phyloP scores from a whole-genome alignment of 2,888 invertebrate genomes.

The Mythimna impura region DNA sequence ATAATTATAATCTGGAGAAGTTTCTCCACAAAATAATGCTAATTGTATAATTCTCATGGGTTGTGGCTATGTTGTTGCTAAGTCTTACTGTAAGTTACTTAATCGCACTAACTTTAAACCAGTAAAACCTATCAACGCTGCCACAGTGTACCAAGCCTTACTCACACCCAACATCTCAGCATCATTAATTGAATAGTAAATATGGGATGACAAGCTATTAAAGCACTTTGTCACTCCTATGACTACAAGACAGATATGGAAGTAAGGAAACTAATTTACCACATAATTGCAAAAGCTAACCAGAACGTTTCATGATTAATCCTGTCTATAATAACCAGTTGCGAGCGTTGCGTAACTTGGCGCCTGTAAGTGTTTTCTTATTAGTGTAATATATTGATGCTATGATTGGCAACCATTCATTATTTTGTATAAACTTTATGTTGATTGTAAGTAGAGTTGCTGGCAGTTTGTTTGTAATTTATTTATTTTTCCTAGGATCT shows the following conservation, averaged over 20 bases:
- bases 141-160: conserved; percentile 1
- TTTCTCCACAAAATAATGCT: too few species aligned
- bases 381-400: conserved; percentile 70
- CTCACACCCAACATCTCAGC: conserved; percentile 8
- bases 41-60: too few species aligned
- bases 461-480: conserved; percentile 20
- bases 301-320: conserved; percentile 59
- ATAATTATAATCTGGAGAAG: too few species aligned
- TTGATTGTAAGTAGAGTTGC: conserved; percentile 21
- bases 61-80: too few species aligned
- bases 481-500: conserved; percentile 29
- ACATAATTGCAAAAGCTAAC: conserved; percentile 61
- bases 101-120: too few species aligned
- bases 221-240: conserved; percentile 59
- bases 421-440: conserved; percentile 44
- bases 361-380: conserved; percentile 67
- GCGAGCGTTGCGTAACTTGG: conserved; percentile 56
- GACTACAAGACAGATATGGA: conserved; percentile 53
- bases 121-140: conserved; percentile 11
- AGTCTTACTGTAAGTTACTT: too few species aligned
- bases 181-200: conserved; percentile 49
- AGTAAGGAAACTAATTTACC: conserved; percentile 61
- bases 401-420: conserved; percentile 67
- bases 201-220: conserved; percentile 60
- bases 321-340: conserved; percentile 58